Percentiles rank a stretch among this genome's conserved stretches.
Evolutionary conservation across 2,797 vertebrate species (phyloP).

Genomic region (Rachycentron canadum): DNA sequence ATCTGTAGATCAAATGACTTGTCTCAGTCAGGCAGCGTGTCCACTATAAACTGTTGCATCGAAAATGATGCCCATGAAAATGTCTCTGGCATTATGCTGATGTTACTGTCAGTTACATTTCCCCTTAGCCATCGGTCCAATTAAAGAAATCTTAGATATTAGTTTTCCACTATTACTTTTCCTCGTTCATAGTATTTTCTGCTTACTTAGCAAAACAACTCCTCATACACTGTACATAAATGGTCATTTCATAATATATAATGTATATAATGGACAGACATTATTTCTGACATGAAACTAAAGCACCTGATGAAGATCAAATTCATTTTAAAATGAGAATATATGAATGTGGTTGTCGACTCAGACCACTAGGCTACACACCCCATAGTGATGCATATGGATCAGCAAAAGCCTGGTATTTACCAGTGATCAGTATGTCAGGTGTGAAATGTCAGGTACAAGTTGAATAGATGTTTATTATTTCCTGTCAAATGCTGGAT

Average conservation of each 20-base stretch:
- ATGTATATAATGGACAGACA: not conserved
- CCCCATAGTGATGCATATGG: not conserved
- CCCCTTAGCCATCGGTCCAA: too few relatives aligned
- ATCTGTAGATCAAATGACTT: too few relatives aligned
- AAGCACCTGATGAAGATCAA: not conserved
- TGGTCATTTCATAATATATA: too few relatives aligned
- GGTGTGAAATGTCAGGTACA: slow-evolving; percentile 28
- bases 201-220: too few relatives aligned
- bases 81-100: too few relatives aligned
- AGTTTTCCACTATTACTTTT: too few relatives aligned
- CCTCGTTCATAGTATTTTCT: too few relatives aligned
- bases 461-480: slow-evolving; percentile 19
- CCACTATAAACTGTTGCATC: too few relatives aligned
- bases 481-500: slow-evolving; percentile 24
- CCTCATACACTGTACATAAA: not conserved
- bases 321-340: not conserved
- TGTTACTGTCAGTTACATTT: too few relatives aligned
- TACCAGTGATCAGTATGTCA: slow-evolving; percentile 12
- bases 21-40: too few relatives aligned
- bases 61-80: too few relatives aligned
- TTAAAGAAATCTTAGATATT: too few relatives aligned
- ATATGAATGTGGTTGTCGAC: not conserved
- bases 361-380: not conserved
- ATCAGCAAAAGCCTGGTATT: slow-evolving; percentile 21
- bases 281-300: not conserved